A percentile compares a stretch with the other conserved stretches of the same genome.
phyloP scores from a whole-genome alignment of 2,113 vertebrate species.

The Fukomys damarensis region DNA sequence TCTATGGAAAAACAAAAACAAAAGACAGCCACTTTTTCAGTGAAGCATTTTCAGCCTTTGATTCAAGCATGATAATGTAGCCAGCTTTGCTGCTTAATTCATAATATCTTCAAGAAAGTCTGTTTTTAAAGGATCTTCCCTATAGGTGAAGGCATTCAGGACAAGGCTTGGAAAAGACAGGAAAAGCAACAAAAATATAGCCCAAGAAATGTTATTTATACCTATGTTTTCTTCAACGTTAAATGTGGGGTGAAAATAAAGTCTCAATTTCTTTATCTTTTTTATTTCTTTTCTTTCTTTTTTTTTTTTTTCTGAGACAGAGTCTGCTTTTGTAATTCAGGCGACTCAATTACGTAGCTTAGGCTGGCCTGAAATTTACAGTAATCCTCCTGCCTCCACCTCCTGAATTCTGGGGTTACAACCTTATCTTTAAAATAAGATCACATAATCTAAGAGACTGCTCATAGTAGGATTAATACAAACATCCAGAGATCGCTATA shows the following conservation, averaged over 20 bases:
- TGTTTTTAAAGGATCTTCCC: neutral
- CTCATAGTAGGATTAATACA: constrained; percentile 3
- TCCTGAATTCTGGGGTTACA: neutral
- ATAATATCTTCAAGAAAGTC: constrained; percentile 10
- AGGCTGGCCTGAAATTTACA: neutral
- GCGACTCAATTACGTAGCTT: neutral
- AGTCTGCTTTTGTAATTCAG: neutral
- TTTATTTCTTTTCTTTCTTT: neutral
- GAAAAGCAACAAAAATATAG: constrained; percentile 1
- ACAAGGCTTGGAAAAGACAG: neutral
- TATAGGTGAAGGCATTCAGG: neutral
- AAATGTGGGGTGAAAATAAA: neutral
- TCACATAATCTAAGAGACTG: neutral
- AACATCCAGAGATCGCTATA: constrained; percentile 2
- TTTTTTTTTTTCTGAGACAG: neutral
- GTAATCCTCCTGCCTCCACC: neutral
- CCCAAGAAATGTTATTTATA: neutral
- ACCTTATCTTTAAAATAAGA: constrained; percentile 38
- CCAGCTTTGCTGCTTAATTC: neutral
- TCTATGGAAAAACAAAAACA: neutral
- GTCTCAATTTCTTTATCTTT: neutral
- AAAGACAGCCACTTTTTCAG: neutral
- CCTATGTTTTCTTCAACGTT: neutral
- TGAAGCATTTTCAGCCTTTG: neutral
- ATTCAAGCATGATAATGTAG: neutral